Base-by-base conservation (phyloP, 2,797 vertebrate species). In the Channallabes apus region DNA sequence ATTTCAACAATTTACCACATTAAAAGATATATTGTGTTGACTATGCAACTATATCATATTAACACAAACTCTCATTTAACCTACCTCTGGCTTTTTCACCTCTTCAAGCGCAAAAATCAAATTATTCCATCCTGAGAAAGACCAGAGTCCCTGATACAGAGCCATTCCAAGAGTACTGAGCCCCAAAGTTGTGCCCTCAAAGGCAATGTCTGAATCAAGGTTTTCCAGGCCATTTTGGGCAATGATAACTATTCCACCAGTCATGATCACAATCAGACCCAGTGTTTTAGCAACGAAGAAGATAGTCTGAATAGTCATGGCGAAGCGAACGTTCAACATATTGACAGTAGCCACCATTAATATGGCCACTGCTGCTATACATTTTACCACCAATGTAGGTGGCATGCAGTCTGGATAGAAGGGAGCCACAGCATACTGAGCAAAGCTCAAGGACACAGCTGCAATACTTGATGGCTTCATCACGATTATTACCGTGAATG, bases 81-180 rank as follows among this genome's bases (percentile, higher is more conserved):
- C 93, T 88, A 97, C 96, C 90, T 98, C 95, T 12, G 96, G 95
- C 7, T 94, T 95, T 89, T 95, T 96, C 75, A 98, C 90, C 87
- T 98, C 97, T 81, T 98, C 97, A 0, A 94, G 96, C 58, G 97
- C 93, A 79, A 87, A 90, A 86, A 96, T 96, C 88, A 35, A 87
- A 86, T 93, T 97, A 88, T 89, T 93, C 96, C 96, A 97, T 46
- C 97, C 96, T 18, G 97, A 95, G 0, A 94, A 98, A 32, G 97
- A 96, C 97, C 97, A 98, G 59, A 98, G 93, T 0, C 96, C 96
- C 91, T 97, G 97, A 91, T 96, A 98, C 90, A 98, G 96, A 0
- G 97, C 96, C 78, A 96, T 93, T 27, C 94, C 95, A 17, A 97
- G 90, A 1, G 91, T 24, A 77, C 92, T 94, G 2, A 95, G 89